phyloP scores from a whole-genome alignment of 2,888 invertebrate genomes.

The Cabera pusaria region DNA sequence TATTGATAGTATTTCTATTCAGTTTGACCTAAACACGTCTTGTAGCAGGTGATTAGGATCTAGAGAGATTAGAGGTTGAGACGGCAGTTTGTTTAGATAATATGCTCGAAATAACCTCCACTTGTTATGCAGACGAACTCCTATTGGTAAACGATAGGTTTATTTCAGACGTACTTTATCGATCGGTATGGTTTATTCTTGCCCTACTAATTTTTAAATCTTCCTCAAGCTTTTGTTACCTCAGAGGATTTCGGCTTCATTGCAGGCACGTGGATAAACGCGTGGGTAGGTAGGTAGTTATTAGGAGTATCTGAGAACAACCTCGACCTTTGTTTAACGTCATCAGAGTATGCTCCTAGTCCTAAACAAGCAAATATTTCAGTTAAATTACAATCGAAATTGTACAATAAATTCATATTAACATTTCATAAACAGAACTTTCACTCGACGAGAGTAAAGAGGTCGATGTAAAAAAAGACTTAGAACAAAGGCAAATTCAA shows the following conservation, averaged over 20 bases:
- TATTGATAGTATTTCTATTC: no score
- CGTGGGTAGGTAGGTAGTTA: constrained; percentile 9
- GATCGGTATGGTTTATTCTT: constrained; percentile 35
- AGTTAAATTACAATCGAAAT: not conserved
- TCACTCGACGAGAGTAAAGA: constrained; percentile 39
- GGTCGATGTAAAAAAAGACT: constrained; percentile 40
- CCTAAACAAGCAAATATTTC: constrained; percentile 35
- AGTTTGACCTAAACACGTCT: constrained; percentile 20
- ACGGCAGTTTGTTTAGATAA: constrained; percentile 50
- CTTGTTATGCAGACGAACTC: constrained; percentile 45
- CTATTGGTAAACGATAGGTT: constrained; percentile 46
- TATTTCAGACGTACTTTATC: constrained; percentile 41
- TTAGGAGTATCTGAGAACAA: constrained; percentile 6
- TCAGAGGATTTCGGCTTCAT: not conserved
- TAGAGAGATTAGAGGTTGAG: constrained; percentile 36
- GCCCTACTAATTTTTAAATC: no score
- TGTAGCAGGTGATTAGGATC: constrained; percentile 42
- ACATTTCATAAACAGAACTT: constrained; percentile 52
- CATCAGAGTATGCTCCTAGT: constrained; percentile 20
- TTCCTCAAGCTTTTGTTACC: no score
- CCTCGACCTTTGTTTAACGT: constrained; percentile 17
- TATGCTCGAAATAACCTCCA: constrained; percentile 50
- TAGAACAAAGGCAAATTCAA: constrained; percentile 42
- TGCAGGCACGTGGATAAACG: constrained; percentile 7
- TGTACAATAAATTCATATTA: constrained; percentile 9